phyloP scores from a whole-genome alignment of 92 coral and sea anemone genomes.

The Phenganax subtilis region DNA sequence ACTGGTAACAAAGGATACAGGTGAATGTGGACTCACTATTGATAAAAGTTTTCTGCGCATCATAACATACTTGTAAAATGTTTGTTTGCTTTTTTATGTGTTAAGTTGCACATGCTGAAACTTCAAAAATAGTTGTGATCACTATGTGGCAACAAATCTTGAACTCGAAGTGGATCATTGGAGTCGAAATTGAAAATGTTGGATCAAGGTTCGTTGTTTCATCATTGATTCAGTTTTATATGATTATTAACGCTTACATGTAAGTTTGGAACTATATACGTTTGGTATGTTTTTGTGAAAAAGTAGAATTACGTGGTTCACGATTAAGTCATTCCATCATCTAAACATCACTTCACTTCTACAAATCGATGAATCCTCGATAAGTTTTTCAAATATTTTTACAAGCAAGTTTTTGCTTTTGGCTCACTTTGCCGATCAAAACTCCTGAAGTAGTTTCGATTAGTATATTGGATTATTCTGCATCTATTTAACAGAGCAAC shows the following conservation, averaged over 20 bases:
- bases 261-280: no score
- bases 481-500: no score
- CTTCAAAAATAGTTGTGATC: conserved; percentile 12
- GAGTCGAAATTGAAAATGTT: conserved; percentile 55
- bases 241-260: not conserved
- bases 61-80: not conserved
- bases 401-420: no score
- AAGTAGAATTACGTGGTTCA: no score
- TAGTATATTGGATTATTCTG: no score
- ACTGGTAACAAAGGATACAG: not conserved
- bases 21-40: not conserved
- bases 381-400: no score
- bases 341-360: no score
- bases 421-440: no score
- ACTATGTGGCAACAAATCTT: conserved; percentile 29
- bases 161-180: conserved; percentile 57
- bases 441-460: no score
- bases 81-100: not conserved
- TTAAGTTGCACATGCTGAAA: not conserved
- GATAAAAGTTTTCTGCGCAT: not conserved
- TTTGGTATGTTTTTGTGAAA: no score
- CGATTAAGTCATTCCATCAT: no score
- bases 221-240: not conserved
- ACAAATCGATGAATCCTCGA: no score
- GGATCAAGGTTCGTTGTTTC: conserved; percentile 49